These are phyloP conservation scores for Hyphantria cunea DNA, from an alignment of 1,140 invertebrate species.

Conservation along the genomic window DNA sequence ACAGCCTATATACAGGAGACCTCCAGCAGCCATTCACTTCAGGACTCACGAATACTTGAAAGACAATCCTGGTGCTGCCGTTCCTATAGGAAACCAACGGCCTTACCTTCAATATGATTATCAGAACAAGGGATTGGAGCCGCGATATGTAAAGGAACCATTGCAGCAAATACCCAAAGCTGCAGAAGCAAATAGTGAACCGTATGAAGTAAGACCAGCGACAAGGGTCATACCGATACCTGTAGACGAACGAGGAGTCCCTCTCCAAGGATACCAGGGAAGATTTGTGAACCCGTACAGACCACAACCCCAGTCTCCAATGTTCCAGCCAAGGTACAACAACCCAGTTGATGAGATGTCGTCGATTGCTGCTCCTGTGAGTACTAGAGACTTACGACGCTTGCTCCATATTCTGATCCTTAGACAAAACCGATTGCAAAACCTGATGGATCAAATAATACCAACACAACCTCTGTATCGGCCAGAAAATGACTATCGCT, in stretches of 20 bases:
- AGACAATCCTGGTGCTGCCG: slow-evolving; percentile 76
- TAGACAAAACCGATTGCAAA: slow-evolving; percentile 81
- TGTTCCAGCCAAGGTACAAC: slow-evolving; percentile 63
- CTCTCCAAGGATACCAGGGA: slow-evolving; percentile 66
- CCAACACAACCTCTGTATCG: slow-evolving; percentile 60
- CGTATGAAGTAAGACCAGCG: slow-evolving; percentile 60
- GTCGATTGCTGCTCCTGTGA: slow-evolving; percentile 79
- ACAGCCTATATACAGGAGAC: slow-evolving; percentile 77
- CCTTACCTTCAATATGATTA: slow-evolving; percentile 77
- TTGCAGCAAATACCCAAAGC: slow-evolving; percentile 42
- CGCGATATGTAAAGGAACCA: slow-evolving; percentile 69
- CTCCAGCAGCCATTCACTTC: slow-evolving; percentile 75
- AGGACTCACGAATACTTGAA: slow-evolving; percentile 75
- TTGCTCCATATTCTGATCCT: slow-evolving; percentile 82
- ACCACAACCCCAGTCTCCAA: slow-evolving; percentile 43
- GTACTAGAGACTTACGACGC: slow-evolving; percentile 82
- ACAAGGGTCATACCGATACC: slow-evolving; percentile 64
- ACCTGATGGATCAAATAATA: slow-evolving; percentile 77
- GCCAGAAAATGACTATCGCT: slow-evolving; percentile 53
- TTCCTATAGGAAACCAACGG: slow-evolving; percentile 79
- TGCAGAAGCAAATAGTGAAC: slow-evolving; percentile 44
- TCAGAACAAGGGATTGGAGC: slow-evolving; percentile 70
- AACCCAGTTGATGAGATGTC: slow-evolving; percentile 63
- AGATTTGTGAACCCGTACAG: slow-evolving; percentile 66
- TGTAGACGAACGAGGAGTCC: slow-evolving; percentile 69